Base-by-base conservation (phyloP, 2,797 vertebrate genomes). In the Otolemur crassicaudatus region DNA sequence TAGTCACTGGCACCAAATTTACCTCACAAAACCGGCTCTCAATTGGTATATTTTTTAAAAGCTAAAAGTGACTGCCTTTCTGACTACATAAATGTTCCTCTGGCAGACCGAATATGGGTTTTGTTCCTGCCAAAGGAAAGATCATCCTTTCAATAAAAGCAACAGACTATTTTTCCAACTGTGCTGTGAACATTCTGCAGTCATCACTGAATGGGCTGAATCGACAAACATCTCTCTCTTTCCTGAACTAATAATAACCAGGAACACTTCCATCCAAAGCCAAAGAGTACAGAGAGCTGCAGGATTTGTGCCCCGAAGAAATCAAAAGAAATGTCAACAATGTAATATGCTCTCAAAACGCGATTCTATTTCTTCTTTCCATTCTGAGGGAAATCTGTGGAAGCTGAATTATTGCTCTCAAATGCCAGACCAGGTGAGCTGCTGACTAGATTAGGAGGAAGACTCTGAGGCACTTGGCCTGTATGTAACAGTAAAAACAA, bases 11-110 rank as follows among this genome's bases (percentile, higher is more conserved):
- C 43, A 79, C 58, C 27, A 61, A 46, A 96, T 94, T 97, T 97
- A 75, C 97, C 76, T 94, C 91, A 95, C 83, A 96, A 97, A 97
- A 85, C 88, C 60, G 61, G 22, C 60, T 92, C 92, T 96, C 61
- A 43, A 17, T 60, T 27, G 29, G n/a, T 67, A 46, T 61, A 37
- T 49, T 63, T 96, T 97, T 94, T 70, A 40, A 94, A 85, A 93
- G 70, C 56, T 90, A 73, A 90, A 94, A 88, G 53, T 69, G 20
- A 89, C 90, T 92, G 31, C 87, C 80, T 94, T 90, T 81, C 94
- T 76, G 91, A 76, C 86, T 81, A 34, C 10, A 7, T 67, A 93
- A 87, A 63, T 58, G 12, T 87, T 90, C 87, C 87, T 92, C 80
- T 90, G 85, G 84, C 75, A 83, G 67, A 90, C 2, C 77, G 84